These are phyloP conservation scores for Cistogaster globosa DNA, from an alignment of 2,888 invertebrate species.

Conservation along the genomic window DNA sequence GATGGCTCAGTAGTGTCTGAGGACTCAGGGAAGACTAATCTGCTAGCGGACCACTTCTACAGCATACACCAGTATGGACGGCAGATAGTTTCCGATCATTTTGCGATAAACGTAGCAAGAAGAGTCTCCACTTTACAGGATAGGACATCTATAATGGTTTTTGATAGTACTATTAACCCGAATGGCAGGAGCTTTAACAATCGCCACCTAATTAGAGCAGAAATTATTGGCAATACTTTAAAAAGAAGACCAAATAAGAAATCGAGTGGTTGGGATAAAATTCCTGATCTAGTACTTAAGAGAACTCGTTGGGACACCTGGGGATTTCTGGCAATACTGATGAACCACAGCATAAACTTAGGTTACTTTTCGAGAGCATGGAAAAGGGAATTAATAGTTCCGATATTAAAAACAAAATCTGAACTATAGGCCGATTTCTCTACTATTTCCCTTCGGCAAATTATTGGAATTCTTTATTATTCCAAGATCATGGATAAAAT, in stretches of 20 bases:
- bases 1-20: neutral
- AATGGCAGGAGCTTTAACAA: neutral
- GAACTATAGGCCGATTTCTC: constrained; percentile 18
- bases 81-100: neutral
- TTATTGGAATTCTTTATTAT: constrained; percentile 5
- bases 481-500: neutral
- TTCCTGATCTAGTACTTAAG: constrained; percentile 25
- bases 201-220: too few relatives aligned
- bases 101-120: neutral
- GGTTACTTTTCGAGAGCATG: constrained; percentile 28
- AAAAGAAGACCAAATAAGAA: neutral
- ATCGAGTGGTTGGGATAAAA: too few relatives aligned
- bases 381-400: constrained; percentile 11
- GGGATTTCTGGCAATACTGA: constrained; percentile 12
- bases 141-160: too few relatives aligned
- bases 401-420: neutral
- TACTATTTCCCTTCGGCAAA: constrained; percentile 23
- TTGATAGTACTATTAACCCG: neutral
- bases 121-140: neutral
- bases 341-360: neutral
- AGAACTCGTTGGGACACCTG: constrained; percentile 6
- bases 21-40: neutral
- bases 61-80: neutral
- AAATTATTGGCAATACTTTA: too few relatives aligned
- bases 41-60: neutral